Percentiles rank a stretch among this genome's conserved stretches.
phyloP scores from a whole-genome alignment of 2,888 invertebrate genomes.

The Bellardia pandia region DNA sequence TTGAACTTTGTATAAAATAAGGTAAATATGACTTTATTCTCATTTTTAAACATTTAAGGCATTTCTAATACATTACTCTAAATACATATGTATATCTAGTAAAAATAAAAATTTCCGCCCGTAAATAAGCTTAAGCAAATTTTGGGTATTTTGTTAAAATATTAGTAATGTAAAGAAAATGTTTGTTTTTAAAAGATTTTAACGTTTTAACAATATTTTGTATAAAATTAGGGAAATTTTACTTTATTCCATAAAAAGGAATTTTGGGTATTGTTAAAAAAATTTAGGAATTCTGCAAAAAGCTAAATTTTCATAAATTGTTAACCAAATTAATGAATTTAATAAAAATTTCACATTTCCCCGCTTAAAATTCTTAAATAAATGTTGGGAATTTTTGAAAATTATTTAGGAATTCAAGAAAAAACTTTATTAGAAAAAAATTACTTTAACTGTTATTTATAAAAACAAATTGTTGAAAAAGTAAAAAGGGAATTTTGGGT shows the following conservation, averaged over 20 bases:
- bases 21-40: too few relatives aligned
- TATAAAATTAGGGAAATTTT: too few relatives aligned
- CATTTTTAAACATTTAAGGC: too few relatives aligned
- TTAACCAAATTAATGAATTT: too few relatives aligned
- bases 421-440: background rate
- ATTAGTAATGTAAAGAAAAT: background rate
- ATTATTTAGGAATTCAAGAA: background rate
- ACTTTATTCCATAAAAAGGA: background rate
- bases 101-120: too few relatives aligned
- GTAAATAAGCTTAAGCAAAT: background rate
- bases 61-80: too few relatives aligned
- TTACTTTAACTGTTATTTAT: background rate
- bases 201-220: too few relatives aligned
- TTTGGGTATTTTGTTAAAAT: background rate
- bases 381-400: background rate
- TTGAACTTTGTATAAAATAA: too few relatives aligned
- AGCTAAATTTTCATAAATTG: background rate
- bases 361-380: too few relatives aligned
- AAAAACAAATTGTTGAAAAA: background rate
- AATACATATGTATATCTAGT: too few relatives aligned
- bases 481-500: background rate
- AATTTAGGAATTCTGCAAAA: background rate
- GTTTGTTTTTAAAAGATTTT: too few relatives aligned
- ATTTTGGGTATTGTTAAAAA: background rate
- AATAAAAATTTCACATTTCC: too few relatives aligned